Percentiles rank a stretch among this genome's conserved stretches.
Evolutionary conservation across 2,888 invertebrate species (phyloP).

Genomic region (Metopia argyrocephala): DNA sequence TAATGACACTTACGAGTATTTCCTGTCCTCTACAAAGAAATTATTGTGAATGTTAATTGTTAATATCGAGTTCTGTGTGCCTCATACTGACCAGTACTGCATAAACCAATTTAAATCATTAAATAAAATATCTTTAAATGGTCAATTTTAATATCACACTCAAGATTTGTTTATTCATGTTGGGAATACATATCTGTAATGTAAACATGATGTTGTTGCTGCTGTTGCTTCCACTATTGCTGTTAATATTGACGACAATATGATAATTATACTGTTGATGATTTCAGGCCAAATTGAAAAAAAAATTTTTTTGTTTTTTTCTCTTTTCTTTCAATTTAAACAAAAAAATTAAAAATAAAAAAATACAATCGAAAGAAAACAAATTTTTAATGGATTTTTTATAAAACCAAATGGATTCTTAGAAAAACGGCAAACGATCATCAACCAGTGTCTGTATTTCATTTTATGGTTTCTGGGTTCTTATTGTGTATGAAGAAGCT

Average conservation of each 20-base stretch:
- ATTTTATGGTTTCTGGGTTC: slow-evolving; percentile 16
- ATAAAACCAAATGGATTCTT: slow-evolving; percentile 49
- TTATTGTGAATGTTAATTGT: not conserved
- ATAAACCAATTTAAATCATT: slow-evolving; percentile 33
- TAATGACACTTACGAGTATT: too few species aligned
- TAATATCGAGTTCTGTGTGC: not conserved
- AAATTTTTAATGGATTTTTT: slow-evolving; percentile 54
- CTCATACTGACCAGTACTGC: not conserved
- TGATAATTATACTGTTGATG: slow-evolving; percentile 10
- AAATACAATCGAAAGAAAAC: slow-evolving; percentile 35
- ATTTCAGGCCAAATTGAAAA: slow-evolving; percentile 65
- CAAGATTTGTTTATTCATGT: slow-evolving; percentile 47
- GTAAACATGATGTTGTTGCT: slow-evolving; percentile 50
- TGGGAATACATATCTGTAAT: slow-evolving; percentile 36
- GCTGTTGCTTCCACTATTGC: slow-evolving; percentile 13
- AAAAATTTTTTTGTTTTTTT: too few species aligned
- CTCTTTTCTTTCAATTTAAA: slow-evolving; percentile 56
- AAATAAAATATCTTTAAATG: slow-evolving; percentile 19
- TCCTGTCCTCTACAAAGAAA: too few species aligned
- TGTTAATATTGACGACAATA: not conserved
- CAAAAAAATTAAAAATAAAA: too few species aligned
- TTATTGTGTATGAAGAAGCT: slow-evolving; percentile 42
- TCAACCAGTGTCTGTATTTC: slow-evolving; percentile 1
- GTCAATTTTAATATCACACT: slow-evolving; percentile 10
- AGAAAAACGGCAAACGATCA: slow-evolving; percentile 43